Evolutionary conservation across 2,797 vertebrate species (phyloP), one percentile per base, ranked within the genome.

Genomic region (Rhabdophis nuchalis): DNA sequence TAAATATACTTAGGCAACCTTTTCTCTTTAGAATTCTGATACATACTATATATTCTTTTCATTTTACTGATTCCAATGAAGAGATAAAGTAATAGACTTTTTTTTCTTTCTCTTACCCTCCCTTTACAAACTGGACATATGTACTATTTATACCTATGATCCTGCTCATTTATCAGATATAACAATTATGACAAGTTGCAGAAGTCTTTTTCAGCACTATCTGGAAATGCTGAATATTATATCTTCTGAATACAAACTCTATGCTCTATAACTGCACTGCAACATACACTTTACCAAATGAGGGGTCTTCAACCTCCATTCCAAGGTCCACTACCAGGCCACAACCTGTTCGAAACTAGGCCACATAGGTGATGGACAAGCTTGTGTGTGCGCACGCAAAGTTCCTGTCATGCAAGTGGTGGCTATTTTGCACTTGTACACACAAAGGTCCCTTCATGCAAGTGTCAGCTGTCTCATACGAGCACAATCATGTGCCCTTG

Each of bases 341-440:
- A n/a, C 13, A 68, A 14, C 13, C 61, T n/a, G 2, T 68, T 68
- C 13, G 5, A 68, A 68, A 32, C 13, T 1, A 12, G 14, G 61
- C 6, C 12, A 0, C 61, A 64, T 13, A 68, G 58, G 29, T 64
- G 61, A 29, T 64, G 29, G 29, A 13, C 61, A n/a, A 64, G 61
- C 5, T 1, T n/a, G 12, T n/a, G 9, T 10, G 12, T 13, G 5
- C 14, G 13, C 7, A 2, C 16, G 3, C 10, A 3, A 61, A 29
- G 58, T 61, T 61, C 58, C 58, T 9, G 1, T 61, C 58, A 27
- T 27, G 10, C 60, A 8, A 14, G 1, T 0, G 4, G 27, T n/a
- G 29, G 12, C 27, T 4, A 2, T 14, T 29, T 64, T 64, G 29
- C 0, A 5, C 0, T 64, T 0, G 1, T 5, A 29, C 29, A 29